phyloP scores from a whole-genome alignment of 2,888 invertebrate species.

The Emmelina monodactyla region DNA sequence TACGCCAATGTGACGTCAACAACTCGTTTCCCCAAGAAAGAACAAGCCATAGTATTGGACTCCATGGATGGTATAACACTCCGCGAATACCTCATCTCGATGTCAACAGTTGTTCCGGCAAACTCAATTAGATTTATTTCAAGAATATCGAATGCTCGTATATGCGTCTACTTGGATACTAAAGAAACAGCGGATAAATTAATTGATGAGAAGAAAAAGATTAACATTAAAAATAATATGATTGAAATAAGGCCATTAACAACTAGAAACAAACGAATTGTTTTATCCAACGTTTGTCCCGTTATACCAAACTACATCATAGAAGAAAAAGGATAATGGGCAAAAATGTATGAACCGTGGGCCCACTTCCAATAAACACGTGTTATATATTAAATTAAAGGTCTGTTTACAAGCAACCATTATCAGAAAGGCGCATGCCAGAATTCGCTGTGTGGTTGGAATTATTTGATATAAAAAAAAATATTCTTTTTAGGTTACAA shows the following conservation, averaged over 20 bases:
- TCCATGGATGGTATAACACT: slow-evolving; percentile 11
- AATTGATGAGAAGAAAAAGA: slow-evolving; percentile 6
- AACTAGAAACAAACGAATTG: slow-evolving; percentile 5
- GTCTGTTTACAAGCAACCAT: too few species aligned
- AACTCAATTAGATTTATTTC: slow-evolving; percentile 11
- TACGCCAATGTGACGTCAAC: slow-evolving; percentile 11
- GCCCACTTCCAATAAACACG: too few species aligned
- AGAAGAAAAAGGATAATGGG: slow-evolving; percentile 7
- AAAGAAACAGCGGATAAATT: slow-evolving; percentile 12
- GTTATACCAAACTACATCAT: slow-evolving; percentile 8
- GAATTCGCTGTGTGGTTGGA: too few species aligned
- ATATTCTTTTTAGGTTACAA: too few species aligned
- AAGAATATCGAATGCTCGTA: slow-evolving; percentile 11
- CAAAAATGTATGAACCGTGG: too few species aligned
- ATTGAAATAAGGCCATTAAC: slow-evolving; percentile 11
- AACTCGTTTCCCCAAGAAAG: slow-evolving; percentile 13
- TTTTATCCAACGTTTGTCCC: slow-evolving; percentile 9
- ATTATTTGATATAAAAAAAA: too few species aligned
- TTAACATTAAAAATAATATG: slow-evolving; percentile 6
- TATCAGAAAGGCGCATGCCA: too few species aligned
- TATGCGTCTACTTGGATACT: slow-evolving; percentile 12
- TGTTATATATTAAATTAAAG: too few species aligned
- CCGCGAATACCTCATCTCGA: slow-evolving; percentile 9
- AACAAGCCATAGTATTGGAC: slow-evolving; percentile 15
- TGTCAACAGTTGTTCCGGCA: slow-evolving; percentile 5